phyloP scores from a whole-genome alignment of 2,797 vertebrate genomes.

The Acrocephalus scirpaceus region DNA sequence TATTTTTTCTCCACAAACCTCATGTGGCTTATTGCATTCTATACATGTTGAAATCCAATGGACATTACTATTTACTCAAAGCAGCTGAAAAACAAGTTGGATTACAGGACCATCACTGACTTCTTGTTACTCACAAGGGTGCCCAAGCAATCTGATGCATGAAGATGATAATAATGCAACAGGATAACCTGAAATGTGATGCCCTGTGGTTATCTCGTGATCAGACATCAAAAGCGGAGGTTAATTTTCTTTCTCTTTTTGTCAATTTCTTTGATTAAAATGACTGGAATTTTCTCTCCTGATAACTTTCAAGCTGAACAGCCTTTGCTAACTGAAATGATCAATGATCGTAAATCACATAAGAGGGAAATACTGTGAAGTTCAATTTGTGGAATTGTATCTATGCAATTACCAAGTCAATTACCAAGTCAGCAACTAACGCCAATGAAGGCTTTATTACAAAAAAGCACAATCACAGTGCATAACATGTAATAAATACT shows the following conservation, averaged over 20 bases:
- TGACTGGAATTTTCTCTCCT: background rate
- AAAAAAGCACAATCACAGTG: background rate
- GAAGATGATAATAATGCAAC: background rate
- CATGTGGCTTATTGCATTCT: background rate
- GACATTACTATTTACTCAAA: background rate
- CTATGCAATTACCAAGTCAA: background rate
- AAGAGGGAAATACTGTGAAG: background rate
- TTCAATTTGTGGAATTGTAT: background rate
- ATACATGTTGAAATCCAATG: background rate
- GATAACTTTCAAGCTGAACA: background rate
- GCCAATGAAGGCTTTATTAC: background rate
- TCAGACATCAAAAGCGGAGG: background rate
- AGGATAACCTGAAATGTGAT: background rate
- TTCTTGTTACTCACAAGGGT: background rate
- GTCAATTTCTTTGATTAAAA: constrained; percentile 31
- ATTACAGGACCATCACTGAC: background rate
- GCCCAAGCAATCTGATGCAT: background rate
- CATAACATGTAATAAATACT: background rate
- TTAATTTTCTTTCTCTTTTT: constrained; percentile 15
- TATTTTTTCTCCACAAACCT: background rate
- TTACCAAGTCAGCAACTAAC: background rate
- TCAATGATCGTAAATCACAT: background rate
- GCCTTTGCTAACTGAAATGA: background rate
- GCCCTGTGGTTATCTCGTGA: background rate
- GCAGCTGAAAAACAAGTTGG: background rate